A percentile compares a stretch with the other conserved stretches of the same genome.
Evolutionary conservation across 2,888 invertebrate species (phyloP).

Genomic region (Drosophila nigritarsus): DNA sequence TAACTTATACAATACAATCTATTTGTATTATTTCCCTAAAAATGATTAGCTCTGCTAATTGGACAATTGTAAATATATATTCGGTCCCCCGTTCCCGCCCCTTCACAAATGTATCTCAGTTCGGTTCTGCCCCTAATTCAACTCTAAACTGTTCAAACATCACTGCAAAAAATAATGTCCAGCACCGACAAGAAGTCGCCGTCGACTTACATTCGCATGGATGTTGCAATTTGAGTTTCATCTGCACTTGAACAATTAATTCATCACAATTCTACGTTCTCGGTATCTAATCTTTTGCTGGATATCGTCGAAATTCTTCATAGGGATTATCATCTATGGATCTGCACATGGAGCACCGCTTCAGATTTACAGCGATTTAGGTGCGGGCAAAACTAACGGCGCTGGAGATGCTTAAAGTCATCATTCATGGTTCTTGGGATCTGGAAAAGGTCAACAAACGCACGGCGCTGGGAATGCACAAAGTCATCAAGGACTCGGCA

Average conservation of each 20-base stretch:
- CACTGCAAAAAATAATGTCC: background rate
- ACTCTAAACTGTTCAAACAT: background rate
- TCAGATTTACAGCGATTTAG: constrained; percentile 21
- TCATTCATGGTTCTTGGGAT: background rate
- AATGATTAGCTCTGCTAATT: background rate
- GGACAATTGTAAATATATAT: constrained; percentile 1
- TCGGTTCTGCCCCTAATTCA: constrained; percentile 14
- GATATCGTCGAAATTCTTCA: constrained; percentile 3
- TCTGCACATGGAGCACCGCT: background rate
- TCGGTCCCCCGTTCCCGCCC: background rate
- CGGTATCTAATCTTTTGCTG: constrained; percentile 5
- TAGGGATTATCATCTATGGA: constrained; percentile 17
- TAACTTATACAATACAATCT: constrained; percentile 9
- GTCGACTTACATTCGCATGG: constrained; percentile 25
- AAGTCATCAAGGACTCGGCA: constrained; percentile 45
- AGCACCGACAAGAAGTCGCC: constrained; percentile 1
- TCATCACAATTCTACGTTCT: constrained; percentile 19
- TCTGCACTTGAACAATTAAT: constrained; percentile 18
- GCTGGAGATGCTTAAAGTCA: background rate
- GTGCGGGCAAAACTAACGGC: constrained; percentile 4
- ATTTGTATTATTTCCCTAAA: constrained; percentile 8
- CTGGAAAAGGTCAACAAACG: background rate
- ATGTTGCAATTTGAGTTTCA: constrained; percentile 27
- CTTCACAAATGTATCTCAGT: constrained; percentile 23
- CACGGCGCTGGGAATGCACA: constrained; percentile 31